Evolutionary conservation across 1,140 invertebrate genomes (phyloP).

Genomic region (Drosophila malerkotliana): DNA sequence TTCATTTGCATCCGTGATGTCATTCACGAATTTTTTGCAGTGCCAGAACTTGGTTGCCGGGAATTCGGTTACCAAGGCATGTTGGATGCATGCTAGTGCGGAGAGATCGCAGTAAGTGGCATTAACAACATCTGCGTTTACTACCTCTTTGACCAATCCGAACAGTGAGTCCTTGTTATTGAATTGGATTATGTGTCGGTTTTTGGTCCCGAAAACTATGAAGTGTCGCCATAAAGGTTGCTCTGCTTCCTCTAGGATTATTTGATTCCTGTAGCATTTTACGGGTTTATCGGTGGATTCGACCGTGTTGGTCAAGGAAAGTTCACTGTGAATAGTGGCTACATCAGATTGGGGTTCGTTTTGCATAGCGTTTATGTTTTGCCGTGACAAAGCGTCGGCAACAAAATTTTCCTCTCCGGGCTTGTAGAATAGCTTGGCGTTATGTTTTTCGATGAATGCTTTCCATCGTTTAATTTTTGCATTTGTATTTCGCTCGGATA

Average conservation of each 20-base stretch:
- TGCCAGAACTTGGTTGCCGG: slow-evolving; percentile 4
- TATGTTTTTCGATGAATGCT: slow-evolving; percentile 1
- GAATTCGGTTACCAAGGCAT: neutral
- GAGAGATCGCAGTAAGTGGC: neutral
- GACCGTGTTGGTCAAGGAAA: slow-evolving; percentile 11
- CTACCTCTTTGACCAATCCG: neutral
- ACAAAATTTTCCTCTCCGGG: slow-evolving; percentile 7
- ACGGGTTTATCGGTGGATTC: neutral
- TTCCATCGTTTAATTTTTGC: neutral
- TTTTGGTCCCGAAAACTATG: slow-evolving; percentile 5
- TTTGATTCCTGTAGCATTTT: slow-evolving; percentile 6
- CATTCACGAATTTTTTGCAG: neutral
- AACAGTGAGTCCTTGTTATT: neutral
- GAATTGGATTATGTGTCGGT: neutral
- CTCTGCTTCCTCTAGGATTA: slow-evolving; percentile 3
- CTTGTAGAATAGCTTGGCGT: neutral
- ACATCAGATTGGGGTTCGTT: slow-evolving; percentile 2
- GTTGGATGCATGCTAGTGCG: neutral
- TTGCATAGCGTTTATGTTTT: slow-evolving; percentile 2
- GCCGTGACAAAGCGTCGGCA: slow-evolving; percentile 1
- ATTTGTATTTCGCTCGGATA: slow-evolving; percentile 3
- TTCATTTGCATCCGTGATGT: neutral
- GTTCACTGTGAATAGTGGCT: slow-evolving; percentile 4
- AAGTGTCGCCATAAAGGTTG: neutral
- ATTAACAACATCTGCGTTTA: neutral